Evolutionary conservation across 2,797 vertebrate genomes (phyloP), one percentile per base, ranked within the genome.

Genomic region (Pseudotriccus pelzelni): DNA sequence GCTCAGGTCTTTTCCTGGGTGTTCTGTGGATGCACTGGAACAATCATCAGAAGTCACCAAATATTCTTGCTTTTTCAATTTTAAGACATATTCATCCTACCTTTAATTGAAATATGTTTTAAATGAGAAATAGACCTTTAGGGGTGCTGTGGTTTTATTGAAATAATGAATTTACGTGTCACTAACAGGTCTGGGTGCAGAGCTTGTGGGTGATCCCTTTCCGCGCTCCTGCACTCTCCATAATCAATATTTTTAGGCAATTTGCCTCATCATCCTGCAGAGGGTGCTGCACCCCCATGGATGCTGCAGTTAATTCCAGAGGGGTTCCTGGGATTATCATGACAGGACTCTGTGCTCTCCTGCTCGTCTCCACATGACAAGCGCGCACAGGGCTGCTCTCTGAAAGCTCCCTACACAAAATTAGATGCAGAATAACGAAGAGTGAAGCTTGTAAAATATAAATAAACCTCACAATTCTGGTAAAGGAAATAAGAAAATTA

Each of bases 211-310:
- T n/a, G n/a, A n/a, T 87, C 43, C 23, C 19, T 68, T 28, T 28
- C 22, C 0, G 2, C 55, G 55, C 8, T 28, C 23, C 14, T 52
- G 25, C 24, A 1, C 34, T 69, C 47, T 6, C 18, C 30, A 1
- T 3, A 43, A 49, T 81, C 28, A 25, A 50, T 64, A 44, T 39
- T 75, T 66, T 14, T 24, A 59, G 56, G 79, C 63, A 49, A 6
- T 96, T 91, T 90, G 24, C 16, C 52, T 25, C 10, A 0, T 49
- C 6, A 4, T 58, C 93, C 96, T 94, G 90, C 84, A 96, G 97
- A 97, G 96, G 97, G 94, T 77, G 85, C 89, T 93, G 84, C 82
- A 52, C 28, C 75, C 77, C 62, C 72, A 16, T 41, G 14, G 41
- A 93, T 94, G 68, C 43, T 9, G 0, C 14, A 5, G n/a, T 34